Evolutionary conservation across 2,113 vertebrate species (phyloP).

Genomic region (Laticauda laticaudata): DNA sequence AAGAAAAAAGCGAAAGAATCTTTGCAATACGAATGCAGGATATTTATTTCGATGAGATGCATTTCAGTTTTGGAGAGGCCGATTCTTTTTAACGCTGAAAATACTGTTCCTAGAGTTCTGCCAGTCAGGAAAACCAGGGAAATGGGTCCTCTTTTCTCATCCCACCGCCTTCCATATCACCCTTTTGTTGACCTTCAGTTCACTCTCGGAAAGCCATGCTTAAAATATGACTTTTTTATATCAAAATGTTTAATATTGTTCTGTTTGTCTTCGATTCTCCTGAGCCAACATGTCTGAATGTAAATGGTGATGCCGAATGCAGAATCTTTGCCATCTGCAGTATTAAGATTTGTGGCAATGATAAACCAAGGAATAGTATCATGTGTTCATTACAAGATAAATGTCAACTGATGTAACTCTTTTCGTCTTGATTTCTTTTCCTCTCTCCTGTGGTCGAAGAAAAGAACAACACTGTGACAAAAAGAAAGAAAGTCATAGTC

Average conservation of each 20-base stretch:
- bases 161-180: slow-evolving; percentile 15
- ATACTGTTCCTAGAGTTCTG: slow-evolving; percentile 16
- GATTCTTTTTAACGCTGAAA: slow-evolving; percentile 54
- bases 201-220: slow-evolving; percentile 51
- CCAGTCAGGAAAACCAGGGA: background rate
- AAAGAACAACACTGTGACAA: slow-evolving; percentile 88
- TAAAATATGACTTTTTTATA: slow-evolving; percentile 44
- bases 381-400: slow-evolving; percentile 72
- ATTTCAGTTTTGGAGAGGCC: slow-evolving; percentile 46
- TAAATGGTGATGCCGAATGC: slow-evolving; percentile 68
- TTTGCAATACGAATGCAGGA: slow-evolving; percentile 61
- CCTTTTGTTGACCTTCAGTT: slow-evolving; percentile 42
- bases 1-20: slow-evolving; percentile 63
- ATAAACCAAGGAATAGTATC: slow-evolving; percentile 66
- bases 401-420: slow-evolving; percentile 70
- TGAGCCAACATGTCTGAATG: slow-evolving; percentile 50
- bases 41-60: slow-evolving; percentile 68
- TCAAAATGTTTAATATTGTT: background rate
- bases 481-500: slow-evolving; percentile 76
- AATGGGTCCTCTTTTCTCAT: background rate
- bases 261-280: slow-evolving; percentile 12
- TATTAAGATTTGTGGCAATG: slow-evolving; percentile 80
- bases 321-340: slow-evolving; percentile 71
- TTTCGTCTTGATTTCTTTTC: slow-evolving; percentile 58
- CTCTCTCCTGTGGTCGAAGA: slow-evolving; percentile 63